These are phyloP conservation scores for Protaetia brevitarsis DNA, from an alignment of 1,140 invertebrate genomes.

Conservation along the genomic window DNA sequence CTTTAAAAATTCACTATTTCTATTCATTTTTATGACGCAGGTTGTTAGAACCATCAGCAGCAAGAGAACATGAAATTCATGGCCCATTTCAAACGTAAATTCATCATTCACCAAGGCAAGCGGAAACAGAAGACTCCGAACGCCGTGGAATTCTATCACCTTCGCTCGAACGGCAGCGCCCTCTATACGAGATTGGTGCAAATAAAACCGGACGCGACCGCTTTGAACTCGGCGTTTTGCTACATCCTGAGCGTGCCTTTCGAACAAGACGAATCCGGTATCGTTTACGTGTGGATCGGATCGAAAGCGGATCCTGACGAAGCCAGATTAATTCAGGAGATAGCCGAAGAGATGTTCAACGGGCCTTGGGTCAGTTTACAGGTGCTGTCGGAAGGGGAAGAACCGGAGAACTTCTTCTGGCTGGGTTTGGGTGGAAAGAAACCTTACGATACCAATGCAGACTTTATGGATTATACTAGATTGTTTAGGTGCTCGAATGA, in stretches of 20 bases:
- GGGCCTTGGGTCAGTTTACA: slow-evolving; percentile 82
- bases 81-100: slow-evolving; percentile 94
- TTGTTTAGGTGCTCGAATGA: slow-evolving; percentile 99
- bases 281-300: slow-evolving; percentile 98
- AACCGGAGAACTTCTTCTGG: slow-evolving; percentile 99
- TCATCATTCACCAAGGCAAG: slow-evolving; percentile 91
- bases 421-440: slow-evolving; percentile 90
- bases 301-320: slow-evolving; percentile 85
- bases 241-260: slow-evolving; percentile 96
- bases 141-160: slow-evolving; percentile 89
- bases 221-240: slow-evolving; percentile 82
- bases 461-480: slow-evolving; percentile 91
- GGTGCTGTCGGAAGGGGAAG: slow-evolving; percentile 93
- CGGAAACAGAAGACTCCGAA: slow-evolving; percentile 63
- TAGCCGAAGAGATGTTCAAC: slow-evolving; percentile 92
- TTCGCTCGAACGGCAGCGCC: slow-evolving; percentile 92
- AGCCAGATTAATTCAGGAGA: slow-evolving; percentile 84
- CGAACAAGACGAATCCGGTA: slow-evolving; percentile 86
- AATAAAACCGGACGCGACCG: slow-evolving; percentile 73
- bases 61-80: slow-evolving; percentile 99
- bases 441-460: slow-evolving; percentile 85
- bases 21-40: neutral
- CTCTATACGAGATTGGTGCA: slow-evolving; percentile 93
- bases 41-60: slow-evolving; percentile 94
- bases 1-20: neutral